Base-by-base conservation (phyloP, 1,140 invertebrate genomes). In the Ylistrum balloti region DNA sequence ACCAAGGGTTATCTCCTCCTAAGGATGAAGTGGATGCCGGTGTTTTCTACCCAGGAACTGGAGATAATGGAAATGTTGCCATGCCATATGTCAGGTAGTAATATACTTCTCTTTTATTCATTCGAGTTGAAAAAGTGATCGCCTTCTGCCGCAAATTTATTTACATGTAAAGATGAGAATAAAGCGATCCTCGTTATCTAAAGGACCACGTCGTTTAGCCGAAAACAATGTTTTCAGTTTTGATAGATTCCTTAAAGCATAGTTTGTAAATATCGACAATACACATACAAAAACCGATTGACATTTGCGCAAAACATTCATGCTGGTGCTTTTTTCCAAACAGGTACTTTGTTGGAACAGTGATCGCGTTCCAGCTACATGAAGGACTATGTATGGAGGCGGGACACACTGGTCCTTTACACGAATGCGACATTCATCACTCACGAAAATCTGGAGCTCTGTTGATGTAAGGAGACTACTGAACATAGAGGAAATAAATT, bases 301-400 rank as follows among this genome's bases (percentile, higher is more conserved):
- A n/a, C n/a, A n/a, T n/a, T n/a, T n/a, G n/a, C n/a, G n/a, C n/a
- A n/a, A n/a, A n/a, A n/a, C n/a, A 5, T 38, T 7, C 35, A 38
- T 38, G 13, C 13, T 38, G 35, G 35, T 7, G 35, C 13, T 38
- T 38, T 5, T 13, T 88, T 85, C 15, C 0, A 45, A 74, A 41
- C 93, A 95, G 95, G 90, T 96, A 96, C 89, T 95, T 96, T 91
- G 91, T 95, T 38, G 98, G 98, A 92, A 98, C 98, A 0, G 97
- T 99, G 9, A 97, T 99, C 5, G 98, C 99, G 96, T 99, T 99
- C 97, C 98, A 99, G 96, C 97, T 99, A 28, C 98, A 99, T 95
- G 96, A 98, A 85, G 97, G 98, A 0, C 96, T 99, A 86, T 99
- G 98, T 94, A 97, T 97, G 85, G 97, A 97, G 0, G 97, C 98